phyloP scores from a whole-genome alignment of 2,888 invertebrate genomes.

The Folsomia manolachei region DNA sequence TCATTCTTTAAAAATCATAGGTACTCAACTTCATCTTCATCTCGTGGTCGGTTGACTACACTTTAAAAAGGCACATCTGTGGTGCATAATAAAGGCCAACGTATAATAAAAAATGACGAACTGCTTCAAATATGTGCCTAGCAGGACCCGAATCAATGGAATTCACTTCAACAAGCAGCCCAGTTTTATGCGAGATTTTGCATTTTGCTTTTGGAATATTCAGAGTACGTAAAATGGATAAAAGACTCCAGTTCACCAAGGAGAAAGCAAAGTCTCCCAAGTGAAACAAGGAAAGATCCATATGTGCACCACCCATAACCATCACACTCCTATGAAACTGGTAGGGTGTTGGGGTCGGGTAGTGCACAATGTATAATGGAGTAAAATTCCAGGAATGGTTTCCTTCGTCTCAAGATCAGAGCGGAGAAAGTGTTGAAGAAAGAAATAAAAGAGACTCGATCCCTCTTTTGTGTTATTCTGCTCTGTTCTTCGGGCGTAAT shows the following conservation, averaged over 20 bases:
- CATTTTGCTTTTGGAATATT: neutral
- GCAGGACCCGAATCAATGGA: too few species aligned
- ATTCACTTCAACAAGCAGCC: too few species aligned
- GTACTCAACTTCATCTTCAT: neutral
- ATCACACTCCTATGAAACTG: too few species aligned
- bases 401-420: neutral
- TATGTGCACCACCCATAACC: neutral
- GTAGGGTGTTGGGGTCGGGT: neutral
- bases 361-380: too few species aligned
- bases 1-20: neutral
- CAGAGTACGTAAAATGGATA: neutral
- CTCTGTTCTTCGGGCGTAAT: neutral
- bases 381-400: too few species aligned
- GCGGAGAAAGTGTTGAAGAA: neutral
- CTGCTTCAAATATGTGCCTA: too few species aligned
- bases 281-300: neutral
- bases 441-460: neutral
- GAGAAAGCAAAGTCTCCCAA: constrained; percentile 3
- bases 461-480: neutral
- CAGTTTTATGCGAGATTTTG: neutral
- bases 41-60: neutral
- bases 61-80: neutral
- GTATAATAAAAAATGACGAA: neutral
- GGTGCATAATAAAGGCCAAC: neutral
- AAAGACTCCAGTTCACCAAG: neutral